Percentiles rank a stretch among this genome's conserved stretches.
Evolutionary conservation across 2,888 invertebrate species (phyloP).

Genomic region (Brachyptera risi): DNA sequence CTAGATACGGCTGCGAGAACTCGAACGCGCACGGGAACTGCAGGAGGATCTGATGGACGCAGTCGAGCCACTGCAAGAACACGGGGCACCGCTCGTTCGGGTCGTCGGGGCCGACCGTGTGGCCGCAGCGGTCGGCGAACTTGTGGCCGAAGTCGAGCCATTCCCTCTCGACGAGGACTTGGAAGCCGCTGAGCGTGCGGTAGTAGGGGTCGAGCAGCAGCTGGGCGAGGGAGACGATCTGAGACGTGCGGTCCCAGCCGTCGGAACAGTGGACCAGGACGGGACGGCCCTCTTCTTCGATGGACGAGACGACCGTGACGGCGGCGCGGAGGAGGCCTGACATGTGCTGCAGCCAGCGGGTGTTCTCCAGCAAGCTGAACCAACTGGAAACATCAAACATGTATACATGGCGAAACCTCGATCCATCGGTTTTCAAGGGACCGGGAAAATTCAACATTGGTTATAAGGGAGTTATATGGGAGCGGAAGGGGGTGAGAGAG

Average conservation of each 20-base stretch:
- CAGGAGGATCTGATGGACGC: conserved; percentile 83
- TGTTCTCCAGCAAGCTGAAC: conserved; percentile 82
- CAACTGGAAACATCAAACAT: conserved; percentile 73
- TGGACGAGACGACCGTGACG: conserved; percentile 71
- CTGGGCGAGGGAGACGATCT: conserved; percentile 90
- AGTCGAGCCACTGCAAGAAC: conserved; percentile 97
- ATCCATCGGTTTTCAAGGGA: too few relatives aligned
- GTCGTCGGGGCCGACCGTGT: conserved; percentile 75
- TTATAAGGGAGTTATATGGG: too few relatives aligned
- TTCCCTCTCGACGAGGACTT: conserved; percentile 86
- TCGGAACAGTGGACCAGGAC: conserved; percentile 97
- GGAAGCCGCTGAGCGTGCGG: conserved; percentile 72
- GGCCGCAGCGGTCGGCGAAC: conserved; percentile 92
- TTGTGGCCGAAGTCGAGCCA: conserved; percentile 99
- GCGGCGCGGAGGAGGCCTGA: conserved; percentile 80
- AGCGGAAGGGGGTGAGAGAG: too few relatives aligned
- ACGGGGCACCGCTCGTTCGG: conserved; percentile 95
- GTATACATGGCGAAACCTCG: too few relatives aligned
- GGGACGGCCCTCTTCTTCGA: conserved; percentile 77
- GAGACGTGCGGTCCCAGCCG: conserved; percentile 98
- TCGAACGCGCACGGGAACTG: conserved; percentile 94
- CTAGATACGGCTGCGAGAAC: conserved; percentile 90
- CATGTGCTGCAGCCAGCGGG: conserved; percentile 89
- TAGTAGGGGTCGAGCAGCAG: conserved; percentile 91
- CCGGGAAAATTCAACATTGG: too few relatives aligned